Base-by-base conservation (phyloP, 2,888 invertebrate genomes). In the Athalia rosae region DNA sequence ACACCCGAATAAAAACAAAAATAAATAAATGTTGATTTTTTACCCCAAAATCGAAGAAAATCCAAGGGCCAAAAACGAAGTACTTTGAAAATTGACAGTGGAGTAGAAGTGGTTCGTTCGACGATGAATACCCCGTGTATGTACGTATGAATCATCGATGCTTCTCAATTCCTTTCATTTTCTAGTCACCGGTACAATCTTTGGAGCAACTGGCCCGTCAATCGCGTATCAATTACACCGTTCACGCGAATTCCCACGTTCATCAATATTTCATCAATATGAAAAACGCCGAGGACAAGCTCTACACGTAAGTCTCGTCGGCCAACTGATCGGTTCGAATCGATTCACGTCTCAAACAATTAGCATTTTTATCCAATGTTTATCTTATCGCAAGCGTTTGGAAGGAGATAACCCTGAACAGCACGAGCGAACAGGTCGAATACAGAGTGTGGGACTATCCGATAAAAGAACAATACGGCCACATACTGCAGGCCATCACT, bases 371-470 rank as follows among this genome's bases (percentile, higher is more conserved):
- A 6, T 6, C 67, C 50, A 0, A 62, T 41, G 53, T 53, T 53
- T 53, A 53, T 53, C n/a, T 53, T 8, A 53, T 53, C 53, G 9
- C 53, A 85, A 95, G 96, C 79, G 94, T 97, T 79, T 97, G 97
- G 97, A 97, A 97, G 86, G 96, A 97, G 87, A 92, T 97, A 77
- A 96, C 96, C 0, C 85, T 97, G 78, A 97, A 96, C 86, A 95
- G 95, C 0, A 94, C 95, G 0, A 94, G 94, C 0, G 96, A 97
- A 84, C 94, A 95, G 82, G 92, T 94, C 0, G 93, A 95, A 84
- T 96, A 95, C 85, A 92, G 97, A 6, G 96, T 97, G 0, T 97
- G 97, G 97, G 97, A 98, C 83, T 98, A 98, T 88, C 98, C 98
- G 0, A 95, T 98, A 80, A 94, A 95, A 81, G 97, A 98, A 87